Conservation (phyloP, 2,888 invertebrate species). For the Prosopocoilus inquinatus region DNA sequence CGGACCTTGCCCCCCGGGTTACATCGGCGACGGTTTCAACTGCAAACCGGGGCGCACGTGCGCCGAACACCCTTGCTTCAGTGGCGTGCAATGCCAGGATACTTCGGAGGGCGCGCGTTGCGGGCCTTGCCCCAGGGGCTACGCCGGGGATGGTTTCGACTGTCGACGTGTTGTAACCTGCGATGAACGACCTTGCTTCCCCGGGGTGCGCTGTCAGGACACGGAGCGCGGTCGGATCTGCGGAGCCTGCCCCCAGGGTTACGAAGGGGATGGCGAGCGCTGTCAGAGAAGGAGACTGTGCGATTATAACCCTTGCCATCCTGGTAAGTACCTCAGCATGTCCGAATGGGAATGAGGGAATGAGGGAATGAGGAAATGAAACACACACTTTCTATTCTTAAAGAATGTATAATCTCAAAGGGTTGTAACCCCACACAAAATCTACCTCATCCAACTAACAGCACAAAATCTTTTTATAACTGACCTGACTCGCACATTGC, state of each 20-base stretch:
- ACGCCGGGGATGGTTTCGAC: slow-evolving; percentile 71
- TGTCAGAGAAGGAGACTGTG: slow-evolving; percentile 62
- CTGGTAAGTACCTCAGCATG: slow-evolving; percentile 47
- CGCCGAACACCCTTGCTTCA: slow-evolving; percentile 70
- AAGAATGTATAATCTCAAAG: no score
- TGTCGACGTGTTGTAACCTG: slow-evolving; percentile 62
- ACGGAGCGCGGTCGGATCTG: slow-evolving; percentile 62
- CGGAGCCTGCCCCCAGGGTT: slow-evolving; percentile 73
- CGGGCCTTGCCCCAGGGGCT: slow-evolving; percentile 72
- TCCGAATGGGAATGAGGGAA: no score
- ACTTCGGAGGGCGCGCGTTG: slow-evolving; percentile 62
- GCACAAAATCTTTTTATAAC: no score
- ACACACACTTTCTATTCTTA: no score
- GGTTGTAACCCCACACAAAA: no score
- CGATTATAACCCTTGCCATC: slow-evolving; percentile 58
- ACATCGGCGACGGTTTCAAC: slow-evolving; percentile 71
- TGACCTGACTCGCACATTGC: no score
- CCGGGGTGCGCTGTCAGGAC: slow-evolving; percentile 63
- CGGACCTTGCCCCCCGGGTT: slow-evolving; percentile 72
- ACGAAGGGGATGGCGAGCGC: slow-evolving; percentile 71
- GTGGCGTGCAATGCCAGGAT: slow-evolving; percentile 65
- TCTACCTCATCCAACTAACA: no score
- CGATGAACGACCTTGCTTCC: slow-evolving; percentile 70
- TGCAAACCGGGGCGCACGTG: slow-evolving; percentile 61
- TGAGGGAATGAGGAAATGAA: no score